Percentiles rank a stretch among this genome's conserved stretches.
Evolutionary conservation across 1,140 invertebrate genomes (phyloP).

Genomic region (Scaptomyza hsui): DNA sequence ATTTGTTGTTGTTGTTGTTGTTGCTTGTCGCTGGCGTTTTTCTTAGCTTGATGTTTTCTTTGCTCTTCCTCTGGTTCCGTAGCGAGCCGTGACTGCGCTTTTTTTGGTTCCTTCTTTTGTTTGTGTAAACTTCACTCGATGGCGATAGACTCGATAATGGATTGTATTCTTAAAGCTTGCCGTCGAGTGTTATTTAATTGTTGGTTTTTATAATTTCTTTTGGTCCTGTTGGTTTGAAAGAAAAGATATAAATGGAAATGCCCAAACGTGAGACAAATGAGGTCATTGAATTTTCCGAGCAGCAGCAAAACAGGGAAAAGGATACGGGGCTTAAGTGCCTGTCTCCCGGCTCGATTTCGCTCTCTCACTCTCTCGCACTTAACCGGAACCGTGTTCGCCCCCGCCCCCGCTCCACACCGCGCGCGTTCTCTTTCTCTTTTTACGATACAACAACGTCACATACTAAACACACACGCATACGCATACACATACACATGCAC

Average conservation of each 20-base stretch:
- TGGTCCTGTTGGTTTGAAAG: slow-evolving; percentile 47
- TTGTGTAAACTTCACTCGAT: slow-evolving; percentile 40
- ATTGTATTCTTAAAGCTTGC: slow-evolving; percentile 44
- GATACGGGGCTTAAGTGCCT: slow-evolving; percentile 50
- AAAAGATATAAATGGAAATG: slow-evolving; percentile 56
- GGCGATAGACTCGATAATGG: slow-evolving; percentile 38
- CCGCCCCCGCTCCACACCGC: slow-evolving; percentile 27
- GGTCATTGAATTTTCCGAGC: slow-evolving; percentile 77
- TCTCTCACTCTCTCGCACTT: slow-evolving; percentile 34
- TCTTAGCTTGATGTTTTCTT: slow-evolving; percentile 28
- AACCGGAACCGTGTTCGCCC: slow-evolving; percentile 59
- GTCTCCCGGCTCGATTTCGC: slow-evolving; percentile 39
- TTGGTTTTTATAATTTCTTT: slow-evolving; percentile 28
- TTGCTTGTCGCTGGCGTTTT: slow-evolving; percentile 31
- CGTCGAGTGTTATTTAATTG: slow-evolving; percentile 44
- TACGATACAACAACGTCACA: slow-evolving; percentile 67
- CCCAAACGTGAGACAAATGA: slow-evolving; percentile 76
- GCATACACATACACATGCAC: slow-evolving; percentile 28
- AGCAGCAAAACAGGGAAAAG: slow-evolving; percentile 41
- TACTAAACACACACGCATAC: slow-evolving; percentile 41
- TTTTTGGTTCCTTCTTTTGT: slow-evolving; percentile 28
- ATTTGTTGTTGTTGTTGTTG: slow-evolving; percentile 68
- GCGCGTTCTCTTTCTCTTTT: slow-evolving; percentile 43
- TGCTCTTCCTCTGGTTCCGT: slow-evolving; percentile 28
- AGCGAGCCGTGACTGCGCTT: slow-evolving; percentile 17